These are phyloP conservation scores for Netelia fuscicornis DNA, from an alignment of 2,888 invertebrate genomes.

Conservation along the genomic window DNA sequence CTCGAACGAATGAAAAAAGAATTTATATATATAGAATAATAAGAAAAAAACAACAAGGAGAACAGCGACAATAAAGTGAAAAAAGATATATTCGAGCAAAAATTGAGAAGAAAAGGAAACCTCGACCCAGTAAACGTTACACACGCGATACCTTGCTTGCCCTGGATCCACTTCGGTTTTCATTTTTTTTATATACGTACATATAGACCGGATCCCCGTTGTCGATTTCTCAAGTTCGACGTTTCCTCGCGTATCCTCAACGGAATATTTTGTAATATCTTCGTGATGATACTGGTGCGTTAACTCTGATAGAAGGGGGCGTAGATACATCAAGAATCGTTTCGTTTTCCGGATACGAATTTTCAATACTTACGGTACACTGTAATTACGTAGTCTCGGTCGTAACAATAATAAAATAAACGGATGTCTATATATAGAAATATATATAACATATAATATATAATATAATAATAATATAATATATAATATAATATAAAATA, in stretches of 20 bases:
- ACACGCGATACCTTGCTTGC: conserved; percentile 69
- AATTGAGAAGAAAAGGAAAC: conserved; percentile 61
- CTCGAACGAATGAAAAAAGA: neutral
- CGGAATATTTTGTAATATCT: conserved; percentile 55
- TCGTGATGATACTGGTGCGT: conserved; percentile 4
- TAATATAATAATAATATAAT: too few relatives aligned
- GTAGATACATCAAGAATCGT: conserved; percentile 6
- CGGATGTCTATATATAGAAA: too few relatives aligned
- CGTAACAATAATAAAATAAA: neutral
- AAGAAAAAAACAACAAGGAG: neutral
- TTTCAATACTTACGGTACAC: neutral
- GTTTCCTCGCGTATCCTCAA: conserved; percentile 37
- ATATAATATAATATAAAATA: too few relatives aligned
- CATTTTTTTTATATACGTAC: conserved; percentile 21
- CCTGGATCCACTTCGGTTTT: conserved; percentile 66
- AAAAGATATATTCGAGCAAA: neutral
- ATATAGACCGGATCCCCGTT: conserved; percentile 59
- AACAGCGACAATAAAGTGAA: conserved; percentile 1
- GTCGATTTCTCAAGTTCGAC: conserved; percentile 43
- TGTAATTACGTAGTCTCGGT: neutral
- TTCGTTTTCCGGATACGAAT: conserved; percentile 38
- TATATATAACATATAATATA: neutral
- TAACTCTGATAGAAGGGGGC: conserved; percentile 22
- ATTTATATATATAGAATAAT: neutral
- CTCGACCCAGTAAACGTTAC: conserved; percentile 67